phyloP scores from a whole-genome alignment of 2,888 invertebrate species.

The Thera britannica region DNA sequence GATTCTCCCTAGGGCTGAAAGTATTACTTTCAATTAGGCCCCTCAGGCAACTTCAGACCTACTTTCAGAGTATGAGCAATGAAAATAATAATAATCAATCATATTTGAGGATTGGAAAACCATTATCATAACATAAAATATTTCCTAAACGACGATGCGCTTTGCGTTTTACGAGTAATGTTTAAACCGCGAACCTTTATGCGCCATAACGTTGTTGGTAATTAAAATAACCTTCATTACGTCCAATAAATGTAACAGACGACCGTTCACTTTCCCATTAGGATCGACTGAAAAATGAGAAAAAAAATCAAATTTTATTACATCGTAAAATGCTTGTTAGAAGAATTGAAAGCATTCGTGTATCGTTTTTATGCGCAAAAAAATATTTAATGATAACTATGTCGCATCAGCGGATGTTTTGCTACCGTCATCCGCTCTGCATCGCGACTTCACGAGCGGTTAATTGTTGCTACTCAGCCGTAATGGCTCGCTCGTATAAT shows the following conservation, averaged over 20 bases:
- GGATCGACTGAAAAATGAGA: slow-evolving; percentile 45
- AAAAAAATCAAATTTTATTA: slow-evolving; percentile 51
- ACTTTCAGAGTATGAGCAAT: too few relatives aligned
- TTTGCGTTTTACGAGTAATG: slow-evolving; percentile 26
- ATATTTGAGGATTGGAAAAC: slow-evolving; percentile 5
- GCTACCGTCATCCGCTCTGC: slow-evolving; percentile 8
- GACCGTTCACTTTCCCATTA: slow-evolving; percentile 49
- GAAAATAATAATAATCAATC: background rate
- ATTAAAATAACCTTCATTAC: slow-evolving; percentile 46
- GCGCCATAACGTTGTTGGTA: slow-evolving; percentile 39
- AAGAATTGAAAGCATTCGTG: slow-evolving; percentile 45
- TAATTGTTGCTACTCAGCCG: slow-evolving; percentile 18
- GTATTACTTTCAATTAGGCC: too few relatives aligned
- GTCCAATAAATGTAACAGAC: slow-evolving; percentile 51
- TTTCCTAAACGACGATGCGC: slow-evolving; percentile 25
- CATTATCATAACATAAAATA: slow-evolving; percentile 26
- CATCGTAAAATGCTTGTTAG: slow-evolving; percentile 53
- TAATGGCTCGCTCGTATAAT: slow-evolving; percentile 14
- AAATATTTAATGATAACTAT: slow-evolving; percentile 50
- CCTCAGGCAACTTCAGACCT: too few relatives aligned
- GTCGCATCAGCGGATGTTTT: slow-evolving; percentile 26
- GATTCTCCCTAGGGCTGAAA: too few relatives aligned
- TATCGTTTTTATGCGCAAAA: slow-evolving; percentile 46
- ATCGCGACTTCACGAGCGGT: slow-evolving; percentile 18
- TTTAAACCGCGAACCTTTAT: slow-evolving; percentile 23